Evolutionary conservation across 2,113 vertebrate species (phyloP), one percentile per base, ranked within the genome.

Genomic region (Megaleporinus macrocephalus): DNA sequence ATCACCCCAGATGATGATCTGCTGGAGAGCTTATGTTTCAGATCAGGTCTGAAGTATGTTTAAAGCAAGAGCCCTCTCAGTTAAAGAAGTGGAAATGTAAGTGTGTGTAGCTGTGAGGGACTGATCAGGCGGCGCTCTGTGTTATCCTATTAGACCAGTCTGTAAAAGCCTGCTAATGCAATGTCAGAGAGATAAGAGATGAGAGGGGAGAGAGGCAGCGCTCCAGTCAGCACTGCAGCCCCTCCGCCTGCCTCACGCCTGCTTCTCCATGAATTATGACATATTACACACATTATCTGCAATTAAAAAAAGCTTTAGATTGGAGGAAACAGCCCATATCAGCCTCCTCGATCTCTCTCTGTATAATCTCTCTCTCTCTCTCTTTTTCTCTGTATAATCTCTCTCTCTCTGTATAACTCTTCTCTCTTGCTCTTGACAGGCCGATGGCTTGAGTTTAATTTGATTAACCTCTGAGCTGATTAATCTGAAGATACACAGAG

Each of bases 251-350:
- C 44, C 55, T 68, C 69, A 76, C 66, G 72, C 71, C 68, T 80
- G 73, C 78, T 71, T 53, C 30, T 27, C 22, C 41, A 78, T 84
- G 73, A 88, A 85, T 83, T 83, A 83, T 80, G 81, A 85, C 87
- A 86, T 79, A 86, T 83, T 83, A 80, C 62, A 76, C 78, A 83
- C 78, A 78, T 76, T 86, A 83, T 76, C 78, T 68, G 51, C 85
- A 85, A 85, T 88, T 88, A 82, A 79, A 86, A 75, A 85, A 73
- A 76, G 70, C 75, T 69, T 81, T 30, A 41, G 80, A 86, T 87
- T 82, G 75, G 78, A 49, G 59, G 29, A 72, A 81, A 80, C 78
- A 73, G 72, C 55, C 72, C 59, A 61, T 71, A 82, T 75, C 59
- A 18, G 47, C 63, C 63, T 69, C 75, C 55, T 68, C 72, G 76